Evolutionary conservation across 2,888 invertebrate species (phyloP).

Genomic region (Stenodera caucasica): DNA sequence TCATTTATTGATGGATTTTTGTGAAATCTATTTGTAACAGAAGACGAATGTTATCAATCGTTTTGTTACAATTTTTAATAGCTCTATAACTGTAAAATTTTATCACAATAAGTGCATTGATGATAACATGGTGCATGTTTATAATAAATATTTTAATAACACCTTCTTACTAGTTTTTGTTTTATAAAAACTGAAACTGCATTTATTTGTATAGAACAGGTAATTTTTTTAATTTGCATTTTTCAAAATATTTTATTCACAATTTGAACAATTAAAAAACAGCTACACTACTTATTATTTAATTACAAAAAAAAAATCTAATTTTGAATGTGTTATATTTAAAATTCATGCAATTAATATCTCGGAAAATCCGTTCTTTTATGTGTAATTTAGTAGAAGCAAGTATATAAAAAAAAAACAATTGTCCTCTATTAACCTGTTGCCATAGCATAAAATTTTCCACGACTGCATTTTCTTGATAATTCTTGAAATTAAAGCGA

Average conservation of each 20-base stretch:
- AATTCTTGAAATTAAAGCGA: not conserved
- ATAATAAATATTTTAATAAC: not conserved
- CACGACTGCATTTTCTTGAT: not conserved
- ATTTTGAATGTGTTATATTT: too few species aligned
- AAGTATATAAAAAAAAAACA: too few species aligned
- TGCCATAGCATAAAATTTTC: not conserved
- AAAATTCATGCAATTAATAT: not conserved
- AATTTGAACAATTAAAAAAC: too few species aligned
- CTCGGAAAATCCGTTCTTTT: too few species aligned
- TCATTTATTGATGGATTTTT: not conserved
- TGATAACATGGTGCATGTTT: not conserved
- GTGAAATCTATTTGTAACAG: not conserved
- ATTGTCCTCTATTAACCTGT: not conserved
- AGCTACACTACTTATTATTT: too few species aligned
- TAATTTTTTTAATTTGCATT: not conserved
- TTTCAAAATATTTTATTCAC: too few species aligned
- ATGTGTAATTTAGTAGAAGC: too few species aligned
- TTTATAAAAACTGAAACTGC: not conserved
- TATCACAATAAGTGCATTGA: not conserved
- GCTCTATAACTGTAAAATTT: slow-evolving; percentile 4
- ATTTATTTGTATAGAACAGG: not conserved
- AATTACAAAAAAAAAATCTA: too few species aligned
- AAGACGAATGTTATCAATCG: not conserved
- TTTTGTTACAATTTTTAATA: not conserved
- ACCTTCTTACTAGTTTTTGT: not conserved